These are phyloP conservation scores for Pagetopsis macropterus DNA, from an alignment of 2,797 vertebrate species.

Conservation along the genomic window DNA sequence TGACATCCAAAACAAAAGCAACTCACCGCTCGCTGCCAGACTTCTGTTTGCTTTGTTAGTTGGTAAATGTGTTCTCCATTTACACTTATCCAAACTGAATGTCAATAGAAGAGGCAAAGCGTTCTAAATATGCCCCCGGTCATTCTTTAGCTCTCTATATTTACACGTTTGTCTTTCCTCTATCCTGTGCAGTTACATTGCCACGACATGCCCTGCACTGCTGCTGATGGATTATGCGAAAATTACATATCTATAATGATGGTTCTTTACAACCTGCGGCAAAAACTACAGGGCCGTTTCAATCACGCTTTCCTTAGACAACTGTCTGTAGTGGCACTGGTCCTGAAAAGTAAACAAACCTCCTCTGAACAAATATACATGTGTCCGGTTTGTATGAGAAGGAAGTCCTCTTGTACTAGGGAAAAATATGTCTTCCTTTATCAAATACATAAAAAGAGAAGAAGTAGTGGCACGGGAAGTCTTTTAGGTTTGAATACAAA, in stretches of 20 bases:
- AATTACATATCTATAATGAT: slow-evolving; percentile 50
- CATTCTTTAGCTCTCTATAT: slow-evolving; percentile 30
- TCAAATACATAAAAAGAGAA: slow-evolving; percentile 37
- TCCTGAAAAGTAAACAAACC: slow-evolving; percentile 51
- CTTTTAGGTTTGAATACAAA: slow-evolving; percentile 48
- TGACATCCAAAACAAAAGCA: slow-evolving; percentile 35
- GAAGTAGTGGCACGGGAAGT: slow-evolving; percentile 7
- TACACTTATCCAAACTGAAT: slow-evolving; percentile 46
- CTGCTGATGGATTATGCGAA: slow-evolving; percentile 56
- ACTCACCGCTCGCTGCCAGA: slow-evolving; percentile 24
- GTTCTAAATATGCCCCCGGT: slow-evolving; percentile 48
- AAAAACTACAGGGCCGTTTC: slow-evolving; percentile 33
- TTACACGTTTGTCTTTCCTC: slow-evolving; percentile 48
- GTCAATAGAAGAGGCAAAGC: slow-evolving; percentile 43
- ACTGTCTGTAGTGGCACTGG: slow-evolving; percentile 30
- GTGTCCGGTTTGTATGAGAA: slow-evolving; percentile 46
- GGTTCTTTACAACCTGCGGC: slow-evolving; percentile 44
- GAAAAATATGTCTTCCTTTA: slow-evolving; percentile 30
- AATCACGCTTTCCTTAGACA: slow-evolving; percentile 55
- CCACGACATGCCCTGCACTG: slow-evolving; percentile 54
- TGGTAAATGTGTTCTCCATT: slow-evolving; percentile 48
- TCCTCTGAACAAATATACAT: slow-evolving; percentile 52
- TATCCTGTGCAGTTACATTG: slow-evolving; percentile 30
- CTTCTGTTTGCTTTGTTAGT: slow-evolving; percentile 61
- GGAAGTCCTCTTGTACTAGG: slow-evolving; percentile 49